phyloP scores from a whole-genome alignment of 2,888 invertebrate species.

The Ophioninae sp. region DNA sequence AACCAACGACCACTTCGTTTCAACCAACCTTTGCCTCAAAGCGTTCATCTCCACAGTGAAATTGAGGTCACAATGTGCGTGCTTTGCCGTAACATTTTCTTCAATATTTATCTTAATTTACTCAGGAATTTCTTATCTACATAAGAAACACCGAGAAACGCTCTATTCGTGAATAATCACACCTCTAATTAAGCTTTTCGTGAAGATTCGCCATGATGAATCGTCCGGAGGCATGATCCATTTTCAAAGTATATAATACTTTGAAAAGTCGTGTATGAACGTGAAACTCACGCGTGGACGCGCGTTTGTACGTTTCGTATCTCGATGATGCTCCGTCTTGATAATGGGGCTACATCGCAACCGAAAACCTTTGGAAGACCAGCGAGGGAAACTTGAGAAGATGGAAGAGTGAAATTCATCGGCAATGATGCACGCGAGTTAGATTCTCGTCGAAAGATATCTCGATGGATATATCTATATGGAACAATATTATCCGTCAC shows the following conservation, averaged over 20 bases:
- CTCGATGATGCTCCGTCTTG: constrained; percentile 44
- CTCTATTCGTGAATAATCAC: not conserved
- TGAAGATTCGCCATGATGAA: constrained; percentile 18
- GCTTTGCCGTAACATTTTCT: too few species aligned
- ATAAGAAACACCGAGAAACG: not conserved
- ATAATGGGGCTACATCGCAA: constrained; percentile 48
- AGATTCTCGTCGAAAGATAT: constrained; percentile 41
- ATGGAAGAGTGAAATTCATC: constrained; percentile 56
- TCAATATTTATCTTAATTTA: too few species aligned
- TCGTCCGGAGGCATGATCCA: constrained; percentile 4
- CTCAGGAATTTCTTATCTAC: too few species aligned
- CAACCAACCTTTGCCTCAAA: too few species aligned
- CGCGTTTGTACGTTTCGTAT: constrained; percentile 1
- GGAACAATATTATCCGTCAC: too few species aligned
- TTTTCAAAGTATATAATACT: constrained; percentile 32
- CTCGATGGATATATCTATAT: constrained; percentile 15
- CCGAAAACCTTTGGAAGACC: constrained; percentile 3
- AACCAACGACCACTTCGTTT: too few species aligned
- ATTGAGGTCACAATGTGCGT: too few species aligned
- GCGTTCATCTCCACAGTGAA: too few species aligned
- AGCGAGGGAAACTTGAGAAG: constrained; percentile 22
- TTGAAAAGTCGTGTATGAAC: not conserved
- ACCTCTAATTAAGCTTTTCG: not conserved
- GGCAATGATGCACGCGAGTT: constrained; percentile 25
- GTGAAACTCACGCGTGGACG: not conserved